phyloP scores from a whole-genome alignment of 2,797 vertebrate genomes.

The Chaunax sp. region DNA sequence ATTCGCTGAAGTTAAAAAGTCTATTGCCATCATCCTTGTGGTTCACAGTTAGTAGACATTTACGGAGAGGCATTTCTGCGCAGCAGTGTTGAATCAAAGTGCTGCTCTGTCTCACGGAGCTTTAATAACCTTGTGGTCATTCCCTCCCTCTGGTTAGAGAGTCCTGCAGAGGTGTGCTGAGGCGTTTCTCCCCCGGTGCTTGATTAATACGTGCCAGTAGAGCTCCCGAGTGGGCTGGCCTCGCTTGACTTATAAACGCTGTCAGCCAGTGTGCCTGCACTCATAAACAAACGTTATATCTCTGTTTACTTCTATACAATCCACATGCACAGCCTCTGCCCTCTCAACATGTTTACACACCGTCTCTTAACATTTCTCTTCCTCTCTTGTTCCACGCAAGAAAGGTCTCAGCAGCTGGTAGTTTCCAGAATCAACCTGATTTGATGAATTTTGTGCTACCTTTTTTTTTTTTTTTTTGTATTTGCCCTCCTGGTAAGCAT shows the following conservation, averaged over 20 bases:
- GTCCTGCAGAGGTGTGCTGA: slow-evolving; percentile 53
- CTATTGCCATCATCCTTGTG: slow-evolving; percentile 29
- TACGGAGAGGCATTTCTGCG: slow-evolving; percentile 48
- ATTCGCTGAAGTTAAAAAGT: slow-evolving; percentile 39
- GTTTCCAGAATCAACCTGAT: slow-evolving; percentile 4
- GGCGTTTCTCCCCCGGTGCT: slow-evolving; percentile 45
- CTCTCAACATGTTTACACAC: slow-evolving; percentile 48
- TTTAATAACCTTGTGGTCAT: slow-evolving; percentile 66
- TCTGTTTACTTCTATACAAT: slow-evolving; percentile 49
- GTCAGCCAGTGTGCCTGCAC: slow-evolving; percentile 66
- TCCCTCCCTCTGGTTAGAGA: slow-evolving; percentile 42
- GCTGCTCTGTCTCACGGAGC: slow-evolving; percentile 27
- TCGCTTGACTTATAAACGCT: slow-evolving; percentile 75
- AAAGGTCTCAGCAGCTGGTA: background rate
- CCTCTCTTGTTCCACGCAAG: slow-evolving; percentile 20
- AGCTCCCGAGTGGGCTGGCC: slow-evolving; percentile 63
- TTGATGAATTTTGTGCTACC: background rate
- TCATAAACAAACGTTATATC: slow-evolving; percentile 78
- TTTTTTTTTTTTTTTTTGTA: background rate
- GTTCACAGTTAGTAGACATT: slow-evolving; percentile 38
- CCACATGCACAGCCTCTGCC: slow-evolving; percentile 41
- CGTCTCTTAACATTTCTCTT: slow-evolving; percentile 32
- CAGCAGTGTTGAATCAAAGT: slow-evolving; percentile 36
- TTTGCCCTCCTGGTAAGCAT: background rate
- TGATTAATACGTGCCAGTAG: slow-evolving; percentile 74